These are phyloP conservation scores for Batillaria attramentaria DNA, from an alignment of 1,140 invertebrate species.

Conservation along the genomic window DNA sequence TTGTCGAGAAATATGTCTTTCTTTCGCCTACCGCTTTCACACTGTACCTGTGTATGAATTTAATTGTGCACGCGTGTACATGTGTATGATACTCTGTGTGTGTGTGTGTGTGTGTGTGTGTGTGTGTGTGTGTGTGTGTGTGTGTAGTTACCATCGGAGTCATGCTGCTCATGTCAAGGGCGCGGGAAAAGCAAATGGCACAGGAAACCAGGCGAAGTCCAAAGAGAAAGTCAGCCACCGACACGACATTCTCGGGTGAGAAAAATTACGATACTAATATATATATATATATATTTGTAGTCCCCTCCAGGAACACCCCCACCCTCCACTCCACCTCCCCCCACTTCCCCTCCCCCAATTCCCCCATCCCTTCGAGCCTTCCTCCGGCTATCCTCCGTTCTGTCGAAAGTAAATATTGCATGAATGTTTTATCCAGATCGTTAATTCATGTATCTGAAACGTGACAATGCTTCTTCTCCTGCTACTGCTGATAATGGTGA, in stretches of 20 bases:
- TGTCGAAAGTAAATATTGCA: too few species aligned
- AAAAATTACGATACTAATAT: neutral
- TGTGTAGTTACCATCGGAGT: conserved; percentile 47
- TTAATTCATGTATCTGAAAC: too few species aligned
- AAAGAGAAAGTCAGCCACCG: neutral
- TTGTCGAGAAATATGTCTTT: too few species aligned
- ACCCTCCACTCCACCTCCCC: too few species aligned
- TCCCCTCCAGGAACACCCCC: too few species aligned
- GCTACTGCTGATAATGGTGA: too few species aligned
- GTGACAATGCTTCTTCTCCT: too few species aligned
- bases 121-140: neutral
- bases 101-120: neutral
- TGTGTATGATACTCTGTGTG: conserved; percentile 7
- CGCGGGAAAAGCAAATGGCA: conserved; percentile 38
- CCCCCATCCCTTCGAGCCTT: neutral
- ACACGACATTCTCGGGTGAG: conserved; percentile 13
- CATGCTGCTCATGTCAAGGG: conserved; percentile 49
- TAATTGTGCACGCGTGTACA: neutral
- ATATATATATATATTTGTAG: too few species aligned
- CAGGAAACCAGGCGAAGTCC: conserved; percentile 30
- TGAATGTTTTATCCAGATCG: too few species aligned
- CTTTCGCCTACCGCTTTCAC: too few species aligned
- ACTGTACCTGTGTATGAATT: too few species aligned
- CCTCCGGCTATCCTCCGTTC: neutral
- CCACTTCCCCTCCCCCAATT: neutral